Base-by-base conservation (phyloP, 1,140 invertebrate species). In the Sarcophaga peregrina region DNA sequence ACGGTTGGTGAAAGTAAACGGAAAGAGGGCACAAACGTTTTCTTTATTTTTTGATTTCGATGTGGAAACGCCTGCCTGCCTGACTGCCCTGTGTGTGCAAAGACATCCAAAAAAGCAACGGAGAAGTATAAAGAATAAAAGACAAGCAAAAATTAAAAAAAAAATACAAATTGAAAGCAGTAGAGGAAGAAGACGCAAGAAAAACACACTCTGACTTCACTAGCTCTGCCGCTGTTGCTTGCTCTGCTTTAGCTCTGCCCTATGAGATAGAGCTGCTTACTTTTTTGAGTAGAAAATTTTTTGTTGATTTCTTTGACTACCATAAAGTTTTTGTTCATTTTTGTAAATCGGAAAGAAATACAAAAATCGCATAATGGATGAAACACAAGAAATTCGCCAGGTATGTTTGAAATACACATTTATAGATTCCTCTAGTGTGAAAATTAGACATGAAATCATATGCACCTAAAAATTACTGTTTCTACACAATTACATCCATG, bases 351-450 rank as follows among this genome's bases (percentile, higher is more conserved):
- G 20, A 78, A 6, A 74, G 50, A 76, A 78, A 52, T 50, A 48
- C 15, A 8, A 78, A 78, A 78, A 78, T 78, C 75, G 47, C 68
- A 76, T 20, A 74, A 89, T 89, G 88, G 88, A 89, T 86, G 86
- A 89, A 87, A 87, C 88, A 86, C 88, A 89, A 87, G 88, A 89
- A 88, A 89, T 89, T 87, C 87, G 88, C 86, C 88, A 87, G 87
- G 87, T 89, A 72, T 68, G 80, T 45, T 68, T n/a, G 8, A 68
- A 68, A 58, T 37, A 37, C 25, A 37, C 25, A 37, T 37, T 37
- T 37, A 37, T 37, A 37, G 25, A 37, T 37, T 37, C 25, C 25
- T 37, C 25, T 37, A 37, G 25, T 4, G 4, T 37, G 25, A 37
- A 37, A 37, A 37, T 37, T 37, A 37, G 25, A 37, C 25, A 1